Percentiles rank a stretch among this genome's conserved stretches.
phyloP scores from a whole-genome alignment of 2,113 vertebrate species.

The Etia nguti region DNA sequence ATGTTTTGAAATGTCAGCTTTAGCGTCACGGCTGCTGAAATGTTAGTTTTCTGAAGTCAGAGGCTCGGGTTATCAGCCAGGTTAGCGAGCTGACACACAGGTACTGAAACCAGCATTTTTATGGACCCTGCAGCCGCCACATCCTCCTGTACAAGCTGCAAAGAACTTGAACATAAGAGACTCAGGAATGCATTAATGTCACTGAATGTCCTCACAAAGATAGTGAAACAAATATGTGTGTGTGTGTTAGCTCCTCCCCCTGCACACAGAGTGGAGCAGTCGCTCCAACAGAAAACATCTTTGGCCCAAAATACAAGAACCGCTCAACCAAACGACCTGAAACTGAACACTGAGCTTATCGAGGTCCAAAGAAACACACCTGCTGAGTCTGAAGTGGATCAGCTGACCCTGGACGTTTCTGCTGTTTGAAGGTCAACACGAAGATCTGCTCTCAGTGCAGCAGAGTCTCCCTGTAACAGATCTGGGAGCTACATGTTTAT shows the following conservation, averaged over 20 bases:
- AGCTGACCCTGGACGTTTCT: neutral
- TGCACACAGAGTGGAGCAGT: neutral
- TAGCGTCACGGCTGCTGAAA: rapidly evolving
- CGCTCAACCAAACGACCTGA: neutral
- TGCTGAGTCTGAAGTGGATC: neutral
- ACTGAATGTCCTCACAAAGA: neutral
- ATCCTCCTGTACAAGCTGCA: neutral
- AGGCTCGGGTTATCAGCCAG: neutral
- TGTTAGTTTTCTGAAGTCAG: neutral
- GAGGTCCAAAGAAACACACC: neutral
- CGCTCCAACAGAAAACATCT: neutral
- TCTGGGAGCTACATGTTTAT: neutral
- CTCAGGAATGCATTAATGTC: neutral
- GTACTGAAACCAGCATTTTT: neutral
- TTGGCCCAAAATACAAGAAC: neutral
- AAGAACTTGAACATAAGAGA: neutral
- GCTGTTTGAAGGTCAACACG: neutral
- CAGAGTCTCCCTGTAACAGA: neutral
- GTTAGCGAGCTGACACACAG: neutral
- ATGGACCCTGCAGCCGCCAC: neutral
- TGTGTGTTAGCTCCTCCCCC: neutral
- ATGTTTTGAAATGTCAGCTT: neutral
- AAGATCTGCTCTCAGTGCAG: neutral
- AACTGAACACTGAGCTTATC: rapidly evolving
- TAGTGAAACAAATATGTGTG: neutral